Evolutionary conservation across 1,140 invertebrate species (phyloP), one percentile per base, ranked within the genome.

Genomic region (Galleria mellonella): DNA sequence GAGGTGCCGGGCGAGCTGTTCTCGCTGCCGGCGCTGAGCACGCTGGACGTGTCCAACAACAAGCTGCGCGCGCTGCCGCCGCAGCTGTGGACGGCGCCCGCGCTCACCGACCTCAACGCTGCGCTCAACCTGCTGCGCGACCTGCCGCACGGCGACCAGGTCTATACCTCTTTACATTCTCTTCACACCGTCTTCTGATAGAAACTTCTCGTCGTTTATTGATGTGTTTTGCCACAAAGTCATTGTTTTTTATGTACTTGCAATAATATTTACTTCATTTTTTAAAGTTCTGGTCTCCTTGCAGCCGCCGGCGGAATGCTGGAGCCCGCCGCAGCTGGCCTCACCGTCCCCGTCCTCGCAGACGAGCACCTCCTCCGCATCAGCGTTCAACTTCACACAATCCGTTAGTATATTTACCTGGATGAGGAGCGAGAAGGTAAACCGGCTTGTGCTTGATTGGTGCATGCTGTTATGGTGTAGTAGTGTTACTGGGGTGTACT

Each of bases 1-100:
- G 87, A 88, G 31, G 70, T 98, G 8, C 96, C 96, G 0, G 88
- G 91, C 11, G 93, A 93, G 47, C 77, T 97, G 1, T 96, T 98
- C 81, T 89, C 90, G 13, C 87, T 99, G 31, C 95, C 96, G 0
- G 83, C 90, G 0, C 83, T 99, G 1, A 89, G 91, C 12, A 92
- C 93, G 3, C 87, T 99, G 53, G 97, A 99, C 77, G 90, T 97
- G 0, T 96, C 96, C 0, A 96, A 98, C 69, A 99, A 99, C 77
- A 96, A 96, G 73, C 82, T 99, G n/a, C 92, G 94, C 32, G 86
- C 89, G 40, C 72, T 99, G 28, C 97, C 97, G 0, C 90, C 92
- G 36, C 92, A 92, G 47, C 88, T 99, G 76, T 99, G 98, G 98
- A 85, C 89, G n/a, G 90, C 96, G 0, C 94, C 95, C 0, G 93